These are phyloP conservation scores for Engystomops pustulosus DNA, from an alignment of 2,113 vertebrate genomes.

Conservation along the genomic window DNA sequence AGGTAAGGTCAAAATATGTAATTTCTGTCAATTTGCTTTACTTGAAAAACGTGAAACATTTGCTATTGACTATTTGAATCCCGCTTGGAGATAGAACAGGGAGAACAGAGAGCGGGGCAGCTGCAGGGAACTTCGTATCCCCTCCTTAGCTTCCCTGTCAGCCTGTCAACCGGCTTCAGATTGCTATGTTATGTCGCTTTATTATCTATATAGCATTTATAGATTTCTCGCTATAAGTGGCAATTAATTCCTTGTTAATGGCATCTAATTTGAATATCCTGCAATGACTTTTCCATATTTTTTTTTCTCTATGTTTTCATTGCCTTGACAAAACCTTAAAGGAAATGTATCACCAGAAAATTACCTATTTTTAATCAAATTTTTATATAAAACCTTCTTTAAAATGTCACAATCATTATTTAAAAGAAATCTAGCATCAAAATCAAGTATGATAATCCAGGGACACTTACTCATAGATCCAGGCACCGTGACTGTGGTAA, in stretches of 20 bases:
- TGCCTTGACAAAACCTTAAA: neutral
- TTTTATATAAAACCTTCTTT: too few species aligned
- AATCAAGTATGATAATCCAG: too few species aligned
- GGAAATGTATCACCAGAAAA: too few species aligned
- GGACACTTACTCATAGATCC: too few species aligned
- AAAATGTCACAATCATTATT: too few species aligned
- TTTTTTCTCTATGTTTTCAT: neutral
- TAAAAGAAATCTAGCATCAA: too few species aligned
- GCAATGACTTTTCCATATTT: neutral
- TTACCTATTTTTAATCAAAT: too few species aligned
- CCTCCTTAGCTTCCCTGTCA: neutral
- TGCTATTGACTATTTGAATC: neutral
- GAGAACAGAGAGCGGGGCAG: neutral
- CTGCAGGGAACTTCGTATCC: neutral
- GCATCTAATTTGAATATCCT: neutral
- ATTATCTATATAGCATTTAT: neutral
- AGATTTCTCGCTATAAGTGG: neutral
- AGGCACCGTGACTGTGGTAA: too few species aligned
- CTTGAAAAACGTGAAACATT: neutral
- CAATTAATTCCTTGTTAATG: neutral
- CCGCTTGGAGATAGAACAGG: neutral
- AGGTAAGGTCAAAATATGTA: slow-evolving; percentile 19
- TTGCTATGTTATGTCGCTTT: neutral
- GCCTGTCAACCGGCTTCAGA: neutral
- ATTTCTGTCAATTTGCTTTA: slow-evolving; percentile 18